These are phyloP conservation scores for Pygoscelis antarcticus DNA, from an alignment of 2,113 vertebrate genomes.

Conservation along the genomic window DNA sequence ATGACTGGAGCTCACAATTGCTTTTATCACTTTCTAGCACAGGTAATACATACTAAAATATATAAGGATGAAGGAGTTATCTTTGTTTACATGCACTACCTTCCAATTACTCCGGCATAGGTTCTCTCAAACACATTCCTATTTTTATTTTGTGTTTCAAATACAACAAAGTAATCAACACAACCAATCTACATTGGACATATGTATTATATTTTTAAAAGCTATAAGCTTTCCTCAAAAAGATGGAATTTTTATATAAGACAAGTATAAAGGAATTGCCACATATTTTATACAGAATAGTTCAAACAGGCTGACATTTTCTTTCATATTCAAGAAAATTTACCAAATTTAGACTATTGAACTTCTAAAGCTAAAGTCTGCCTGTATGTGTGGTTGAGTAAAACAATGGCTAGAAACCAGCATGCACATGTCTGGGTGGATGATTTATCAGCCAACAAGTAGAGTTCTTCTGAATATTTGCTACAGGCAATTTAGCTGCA, in stretches of 20 bases:
- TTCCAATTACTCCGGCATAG: background rate
- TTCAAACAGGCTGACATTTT: background rate
- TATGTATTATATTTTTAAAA: background rate
- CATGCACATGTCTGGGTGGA: background rate
- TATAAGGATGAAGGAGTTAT: background rate
- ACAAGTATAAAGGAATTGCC: background rate
- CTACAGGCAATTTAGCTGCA: background rate
- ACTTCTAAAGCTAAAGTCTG: background rate
- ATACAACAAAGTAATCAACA: background rate
- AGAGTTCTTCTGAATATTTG: background rate
- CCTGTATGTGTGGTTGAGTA: background rate
- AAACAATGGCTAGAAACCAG: background rate
- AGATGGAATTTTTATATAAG: background rate
- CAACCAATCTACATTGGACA: background rate
- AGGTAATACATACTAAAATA: background rate
- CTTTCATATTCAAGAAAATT: background rate
- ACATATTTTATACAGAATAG: background rate
- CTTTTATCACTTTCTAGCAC: background rate
- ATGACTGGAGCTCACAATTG: background rate
- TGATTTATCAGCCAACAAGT: background rate
- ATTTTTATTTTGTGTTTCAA: background rate
- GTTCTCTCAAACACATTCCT: background rate
- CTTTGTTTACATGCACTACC: background rate
- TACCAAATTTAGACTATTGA: background rate
- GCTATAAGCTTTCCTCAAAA: background rate